These are phyloP conservation scores for Diacarnus erythraeanus DNA, from an alignment of 37 sponge, comb jelly and placozoan genomes.

Conservation along the genomic window DNA sequence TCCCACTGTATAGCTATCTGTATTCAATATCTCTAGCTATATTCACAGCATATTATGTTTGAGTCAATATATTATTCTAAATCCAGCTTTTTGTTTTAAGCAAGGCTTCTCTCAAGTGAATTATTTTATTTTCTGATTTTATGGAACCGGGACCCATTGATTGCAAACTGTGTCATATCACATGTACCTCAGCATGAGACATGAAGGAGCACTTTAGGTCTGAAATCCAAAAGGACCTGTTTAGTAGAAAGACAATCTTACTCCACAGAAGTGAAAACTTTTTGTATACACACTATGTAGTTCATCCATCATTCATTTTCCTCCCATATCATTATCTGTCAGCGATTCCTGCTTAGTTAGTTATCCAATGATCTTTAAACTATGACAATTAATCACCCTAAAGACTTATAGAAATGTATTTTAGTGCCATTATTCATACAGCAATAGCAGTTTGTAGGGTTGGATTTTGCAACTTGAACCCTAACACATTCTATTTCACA, in stretches of 20 bases:
- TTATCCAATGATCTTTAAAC: neutral
- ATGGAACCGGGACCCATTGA: slow-evolving; percentile 14
- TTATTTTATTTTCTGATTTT: slow-evolving; percentile 5
- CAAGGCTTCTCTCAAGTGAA: too few relatives aligned
- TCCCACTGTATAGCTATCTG: too few relatives aligned
- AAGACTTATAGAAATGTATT: too few relatives aligned
- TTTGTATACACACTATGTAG: neutral
- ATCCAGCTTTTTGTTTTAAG: too few relatives aligned
- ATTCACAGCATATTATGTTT: too few relatives aligned
- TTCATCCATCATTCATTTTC: neutral
- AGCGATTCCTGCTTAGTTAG: neutral
- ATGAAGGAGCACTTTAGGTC: slow-evolving; percentile 39
- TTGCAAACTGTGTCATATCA: slow-evolving; percentile 56
- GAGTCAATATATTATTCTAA: too few relatives aligned
- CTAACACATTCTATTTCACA: too few relatives aligned
- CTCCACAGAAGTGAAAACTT: neutral
- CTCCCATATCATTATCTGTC: neutral
- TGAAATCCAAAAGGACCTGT: slow-evolving; percentile 15
- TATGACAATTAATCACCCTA: neutral
- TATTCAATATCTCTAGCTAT: too few relatives aligned
- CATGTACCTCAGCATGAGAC: slow-evolving; percentile 27
- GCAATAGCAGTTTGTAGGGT: too few relatives aligned
- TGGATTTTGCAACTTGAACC: too few relatives aligned
- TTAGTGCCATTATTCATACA: too few relatives aligned
- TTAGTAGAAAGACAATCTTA: neutral